These are phyloP conservation scores for Dynastes grantii DNA, from an alignment of 2,888 invertebrate species.

Conservation along the genomic window DNA sequence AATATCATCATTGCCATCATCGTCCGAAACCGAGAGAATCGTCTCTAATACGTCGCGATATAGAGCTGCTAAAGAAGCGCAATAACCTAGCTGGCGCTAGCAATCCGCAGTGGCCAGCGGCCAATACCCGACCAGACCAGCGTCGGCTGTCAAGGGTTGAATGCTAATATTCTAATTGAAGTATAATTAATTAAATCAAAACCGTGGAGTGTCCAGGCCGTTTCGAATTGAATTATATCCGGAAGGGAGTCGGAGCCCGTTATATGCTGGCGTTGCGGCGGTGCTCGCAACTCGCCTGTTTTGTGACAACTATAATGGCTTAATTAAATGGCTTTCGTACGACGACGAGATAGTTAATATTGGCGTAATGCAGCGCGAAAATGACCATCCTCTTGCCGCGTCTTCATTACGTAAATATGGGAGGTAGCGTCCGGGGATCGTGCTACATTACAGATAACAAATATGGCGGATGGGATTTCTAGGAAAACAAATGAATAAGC, in stretches of 20 bases:
- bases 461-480: no score
- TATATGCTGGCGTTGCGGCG: neutral
- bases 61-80: neutral
- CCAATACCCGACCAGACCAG: neutral
- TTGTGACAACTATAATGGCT: slow-evolving; percentile 59
- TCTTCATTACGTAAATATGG: neutral
- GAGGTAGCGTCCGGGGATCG: neutral
- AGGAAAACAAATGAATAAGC: no score
- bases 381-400: no score
- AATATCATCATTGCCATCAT: neutral
- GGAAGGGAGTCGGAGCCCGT: slow-evolving; percentile 51
- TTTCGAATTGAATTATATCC: slow-evolving; percentile 63
- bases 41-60: neutral
- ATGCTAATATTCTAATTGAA: slow-evolving; percentile 66
- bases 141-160: slow-evolving; percentile 50
- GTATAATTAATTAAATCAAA: slow-evolving; percentile 67
- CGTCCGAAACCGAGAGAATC: neutral
- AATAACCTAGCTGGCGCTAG: neutral
- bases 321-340: slow-evolving; percentile 58
- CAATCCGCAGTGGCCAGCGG: neutral
- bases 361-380: slow-evolving; percentile 41
- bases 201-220: slow-evolving; percentile 61
- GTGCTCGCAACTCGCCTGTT: slow-evolving; percentile 55
- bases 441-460: neutral
- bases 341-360: slow-evolving; percentile 54